phyloP scores from a whole-genome alignment of 1,140 invertebrate species.

The Pseudomyrmex cubaensis region DNA sequence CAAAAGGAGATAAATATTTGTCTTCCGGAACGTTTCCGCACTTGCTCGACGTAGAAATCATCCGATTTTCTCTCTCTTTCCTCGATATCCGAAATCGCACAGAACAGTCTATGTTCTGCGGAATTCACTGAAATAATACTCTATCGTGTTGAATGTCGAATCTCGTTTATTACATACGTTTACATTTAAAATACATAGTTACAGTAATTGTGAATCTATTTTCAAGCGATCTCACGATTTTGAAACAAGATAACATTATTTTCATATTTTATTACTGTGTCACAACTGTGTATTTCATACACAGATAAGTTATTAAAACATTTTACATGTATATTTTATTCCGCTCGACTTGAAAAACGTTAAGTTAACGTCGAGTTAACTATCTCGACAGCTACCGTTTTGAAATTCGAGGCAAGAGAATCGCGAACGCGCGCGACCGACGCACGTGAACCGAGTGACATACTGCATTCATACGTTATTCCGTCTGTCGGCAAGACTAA shows the following conservation, averaged over 20 bases:
- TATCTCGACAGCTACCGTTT: neutral
- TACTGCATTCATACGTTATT: constrained; percentile 33
- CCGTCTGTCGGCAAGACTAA: constrained; percentile 23
- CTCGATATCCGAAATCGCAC: constrained; percentile 33
- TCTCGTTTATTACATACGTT: neutral
- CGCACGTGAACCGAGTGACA: constrained; percentile 28
- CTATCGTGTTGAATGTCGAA: neutral
- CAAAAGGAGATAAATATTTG: constrained; percentile 60
- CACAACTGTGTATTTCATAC: neutral
- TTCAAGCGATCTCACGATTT: too few relatives aligned
- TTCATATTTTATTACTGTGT: too few relatives aligned
- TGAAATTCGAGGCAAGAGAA: constrained; percentile 25
- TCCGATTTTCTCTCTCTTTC: constrained; percentile 28
- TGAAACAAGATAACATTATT: too few relatives aligned
- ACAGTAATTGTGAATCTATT: too few relatives aligned
- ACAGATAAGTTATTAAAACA: constrained; percentile 1
- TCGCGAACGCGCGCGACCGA: too few relatives aligned
- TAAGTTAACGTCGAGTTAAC: neutral
- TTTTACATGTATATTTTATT: neutral
- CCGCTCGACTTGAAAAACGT: too few relatives aligned
- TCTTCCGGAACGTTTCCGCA: constrained; percentile 36
- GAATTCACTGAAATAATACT: constrained; percentile 20
- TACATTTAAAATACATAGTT: too few relatives aligned
- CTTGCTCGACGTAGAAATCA: constrained; percentile 40
- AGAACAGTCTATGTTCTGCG: neutral